These are phyloP conservation scores for Zootoca vivipara DNA, from an alignment of 2,113 vertebrate genomes.

Conservation along the genomic window DNA sequence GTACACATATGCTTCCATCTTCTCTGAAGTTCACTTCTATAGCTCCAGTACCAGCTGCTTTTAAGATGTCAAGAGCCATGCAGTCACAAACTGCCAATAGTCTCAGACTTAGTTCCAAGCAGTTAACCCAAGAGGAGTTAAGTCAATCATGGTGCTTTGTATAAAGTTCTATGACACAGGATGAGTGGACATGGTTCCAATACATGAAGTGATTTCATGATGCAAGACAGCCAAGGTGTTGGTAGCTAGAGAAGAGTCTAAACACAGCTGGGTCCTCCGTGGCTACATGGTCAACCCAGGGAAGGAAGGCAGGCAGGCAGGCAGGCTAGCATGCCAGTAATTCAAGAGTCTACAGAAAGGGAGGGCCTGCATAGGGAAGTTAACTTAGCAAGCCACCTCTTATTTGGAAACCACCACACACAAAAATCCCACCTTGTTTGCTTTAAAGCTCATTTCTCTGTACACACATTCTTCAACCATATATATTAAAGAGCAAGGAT, in stretches of 20 bases:
- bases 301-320: not conserved
- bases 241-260: not conserved
- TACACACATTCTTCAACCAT: constrained; percentile 13
- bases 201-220: rapidly evolving
- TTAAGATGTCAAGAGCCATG: constrained; percentile 7
- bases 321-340: not conserved
- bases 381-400: not conserved
- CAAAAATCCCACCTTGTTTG: not conserved
- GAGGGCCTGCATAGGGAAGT: not conserved
- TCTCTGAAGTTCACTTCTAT: constrained; percentile 3
- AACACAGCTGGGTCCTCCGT: not conserved
- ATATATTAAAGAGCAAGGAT: not conserved
- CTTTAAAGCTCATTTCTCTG: constrained; percentile 13
- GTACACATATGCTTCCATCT: not conserved
- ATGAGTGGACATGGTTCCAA: not conserved
- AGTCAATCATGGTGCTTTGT: rapidly evolving
- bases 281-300: not conserved
- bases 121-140: not conserved
- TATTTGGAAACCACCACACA: not conserved
- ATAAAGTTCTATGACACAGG: not conserved
- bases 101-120: constrained; percentile 7
- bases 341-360: not conserved
- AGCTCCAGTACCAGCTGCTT: constrained; percentile 13
- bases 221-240: not conserved
- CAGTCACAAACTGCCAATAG: not conserved